phyloP scores from a whole-genome alignment of 1,140 invertebrate species.

The Lanistes nyassanus region DNA sequence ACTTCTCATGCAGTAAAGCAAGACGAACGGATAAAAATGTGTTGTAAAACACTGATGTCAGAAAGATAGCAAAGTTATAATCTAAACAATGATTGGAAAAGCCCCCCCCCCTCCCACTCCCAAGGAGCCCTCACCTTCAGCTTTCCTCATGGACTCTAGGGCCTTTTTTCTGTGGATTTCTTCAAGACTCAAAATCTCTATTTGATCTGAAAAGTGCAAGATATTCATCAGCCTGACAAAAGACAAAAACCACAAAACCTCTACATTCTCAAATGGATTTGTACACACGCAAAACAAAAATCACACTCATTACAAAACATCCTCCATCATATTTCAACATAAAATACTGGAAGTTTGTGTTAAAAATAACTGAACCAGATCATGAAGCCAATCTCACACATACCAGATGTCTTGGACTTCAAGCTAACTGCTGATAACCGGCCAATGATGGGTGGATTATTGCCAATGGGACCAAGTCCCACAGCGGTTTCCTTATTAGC shows the following conservation, averaged over 20 bases:
- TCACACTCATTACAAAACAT: not conserved
- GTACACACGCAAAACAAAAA: not conserved
- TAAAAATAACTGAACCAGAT: too few species aligned
- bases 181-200: constrained; percentile 25
- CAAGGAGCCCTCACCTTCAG: too few species aligned
- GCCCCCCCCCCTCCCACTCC: too few species aligned
- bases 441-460: too few species aligned
- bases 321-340: not conserved
- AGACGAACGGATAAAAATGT: too few species aligned
- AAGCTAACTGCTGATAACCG: not conserved
- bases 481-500: not conserved
- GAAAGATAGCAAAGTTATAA: too few species aligned
- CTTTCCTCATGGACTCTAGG: constrained; percentile 31
- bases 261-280: not conserved
- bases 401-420: constrained; percentile 4
- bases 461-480: not conserved
- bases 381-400: too few species aligned
- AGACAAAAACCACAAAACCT: not conserved
- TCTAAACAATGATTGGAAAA: too few species aligned
- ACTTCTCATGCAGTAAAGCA: too few species aligned
- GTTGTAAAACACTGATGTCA: too few species aligned
- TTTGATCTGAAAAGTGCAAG: not conserved
- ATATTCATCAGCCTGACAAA: not conserved
- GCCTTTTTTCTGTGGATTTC: constrained; percentile 39
- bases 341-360: not conserved